phyloP scores from a whole-genome alignment of 1,140 invertebrate species.

The Drosophila leontia region DNA sequence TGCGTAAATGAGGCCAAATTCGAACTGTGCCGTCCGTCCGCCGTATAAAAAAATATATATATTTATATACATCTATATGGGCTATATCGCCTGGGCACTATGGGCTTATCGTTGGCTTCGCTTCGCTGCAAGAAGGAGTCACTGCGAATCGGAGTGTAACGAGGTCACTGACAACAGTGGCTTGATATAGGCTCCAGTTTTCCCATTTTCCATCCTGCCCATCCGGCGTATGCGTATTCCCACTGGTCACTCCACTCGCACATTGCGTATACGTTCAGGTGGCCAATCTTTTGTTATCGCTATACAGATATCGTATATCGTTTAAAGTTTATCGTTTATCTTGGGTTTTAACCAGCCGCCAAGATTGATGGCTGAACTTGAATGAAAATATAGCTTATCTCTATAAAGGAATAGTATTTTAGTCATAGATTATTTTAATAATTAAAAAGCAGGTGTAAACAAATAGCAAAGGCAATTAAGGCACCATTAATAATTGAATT shows the following conservation, averaged over 20 bases:
- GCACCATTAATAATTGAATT: neutral
- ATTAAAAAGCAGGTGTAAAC: neutral
- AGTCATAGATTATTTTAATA: neutral
- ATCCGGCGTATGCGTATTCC: constrained; percentile 58
- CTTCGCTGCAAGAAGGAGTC: constrained; percentile 18
- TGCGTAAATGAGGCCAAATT: constrained; percentile 72
- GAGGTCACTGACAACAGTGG: constrained; percentile 49
- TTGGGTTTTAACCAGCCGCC: neutral
- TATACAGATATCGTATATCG: constrained; percentile 9
- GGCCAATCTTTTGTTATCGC: constrained; percentile 5
- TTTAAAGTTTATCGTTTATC: constrained; percentile 14
- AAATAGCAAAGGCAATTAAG: neutral
- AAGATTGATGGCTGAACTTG: constrained; percentile 28
- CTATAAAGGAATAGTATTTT: neutral
- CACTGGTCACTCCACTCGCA: neutral
- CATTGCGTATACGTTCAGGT: constrained; percentile 54
- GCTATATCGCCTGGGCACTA: neutral
- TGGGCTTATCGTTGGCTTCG: neutral
- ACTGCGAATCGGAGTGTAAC: constrained; percentile 25
- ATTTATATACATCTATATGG: constrained; percentile 12
- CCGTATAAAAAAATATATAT: constrained; percentile 8
- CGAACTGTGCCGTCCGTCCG: constrained; percentile 18
- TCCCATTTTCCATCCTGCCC: neutral
- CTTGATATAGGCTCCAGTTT: constrained; percentile 9
- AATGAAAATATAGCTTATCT: neutral